These are phyloP conservation scores for Aleiodes leptofemur DNA, from an alignment of 2,888 invertebrate genomes.

Conservation along the genomic window DNA sequence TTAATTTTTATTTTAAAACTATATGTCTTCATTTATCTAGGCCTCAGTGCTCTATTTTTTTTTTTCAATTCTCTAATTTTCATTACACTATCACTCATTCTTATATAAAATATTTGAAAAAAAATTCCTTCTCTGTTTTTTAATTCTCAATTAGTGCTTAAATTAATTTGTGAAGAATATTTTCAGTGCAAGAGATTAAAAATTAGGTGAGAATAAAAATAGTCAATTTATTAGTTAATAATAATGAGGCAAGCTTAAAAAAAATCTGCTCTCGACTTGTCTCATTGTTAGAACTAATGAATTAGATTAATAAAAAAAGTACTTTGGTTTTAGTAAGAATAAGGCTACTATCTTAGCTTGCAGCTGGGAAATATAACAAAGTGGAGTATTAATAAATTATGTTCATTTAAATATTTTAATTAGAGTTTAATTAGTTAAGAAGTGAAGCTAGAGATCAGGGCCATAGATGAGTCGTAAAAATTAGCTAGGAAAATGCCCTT, in stretches of 20 bases:
- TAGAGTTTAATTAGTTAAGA: constrained; percentile 57
- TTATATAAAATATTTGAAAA: constrained; percentile 32
- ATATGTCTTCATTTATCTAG: constrained; percentile 60
- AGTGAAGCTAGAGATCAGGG: constrained; percentile 72
- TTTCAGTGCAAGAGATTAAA: constrained; percentile 20
- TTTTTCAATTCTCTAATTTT: constrained; percentile 37
- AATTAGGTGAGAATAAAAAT: not conserved
- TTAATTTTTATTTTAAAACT: not conserved
- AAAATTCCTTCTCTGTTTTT: constrained; percentile 3
- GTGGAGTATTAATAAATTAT: constrained; percentile 42
- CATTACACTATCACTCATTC: constrained; percentile 52
- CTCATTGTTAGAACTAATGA: constrained; percentile 35
- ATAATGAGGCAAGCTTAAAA: constrained; percentile 20
- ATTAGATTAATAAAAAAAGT: not conserved
- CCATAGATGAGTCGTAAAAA: constrained; percentile 70
- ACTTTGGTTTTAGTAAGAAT: constrained; percentile 55
- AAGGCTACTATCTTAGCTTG: constrained; percentile 55
- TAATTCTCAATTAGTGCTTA: constrained; percentile 3
- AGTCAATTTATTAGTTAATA: too few species aligned
- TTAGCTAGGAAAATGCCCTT: constrained; percentile 64
- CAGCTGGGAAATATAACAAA: constrained; percentile 61
- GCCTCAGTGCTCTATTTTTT: constrained; percentile 67
- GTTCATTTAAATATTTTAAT: not conserved
- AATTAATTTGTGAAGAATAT: constrained; percentile 18
- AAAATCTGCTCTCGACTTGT: not conserved